Evolutionary conservation across 2,797 vertebrate genomes (phyloP), one percentile per base, ranked within the genome.

Genomic region (Molossus alvarezi): DNA sequence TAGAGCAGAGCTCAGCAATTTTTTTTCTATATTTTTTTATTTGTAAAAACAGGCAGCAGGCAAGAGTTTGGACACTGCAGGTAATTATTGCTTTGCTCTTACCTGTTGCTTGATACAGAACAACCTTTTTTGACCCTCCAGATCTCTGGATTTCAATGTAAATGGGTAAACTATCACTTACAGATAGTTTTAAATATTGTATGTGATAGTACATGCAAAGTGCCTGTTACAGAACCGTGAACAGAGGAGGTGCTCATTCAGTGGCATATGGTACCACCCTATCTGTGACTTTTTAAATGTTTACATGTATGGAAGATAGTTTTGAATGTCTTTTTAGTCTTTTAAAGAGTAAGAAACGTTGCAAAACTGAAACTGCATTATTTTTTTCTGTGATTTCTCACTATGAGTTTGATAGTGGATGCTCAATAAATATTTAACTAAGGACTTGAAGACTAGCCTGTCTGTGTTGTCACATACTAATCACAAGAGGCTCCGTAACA

Each of bases 371-470:
- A 86, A 81, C 23, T n/a, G 6, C 21, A 29, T 84, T 82, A 57
- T 33, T 82, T 88, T 95, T 95, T 88, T 6, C 55, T 90, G 76
- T 93, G 57, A 60, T 82, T 96, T 90, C n/a, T 51, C 29, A 94
- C 14, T 5, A 25, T 86, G 79, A 76, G 6, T 90, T 69, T n/a
- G 37, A 33, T 60, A 84, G 41, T 45, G 8, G 11, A 83, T 76
- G 33, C 4, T 83, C 41, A 79, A 84, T 97, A 96, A 95, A 96
- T 96, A 94, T 97, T 97, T 97, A 97, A 93, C 45, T 69, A 94
- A 94, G 71, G 48, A 76, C 27, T 94, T 83, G 82, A 88, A 96
- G 41, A 83, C 25, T n/a, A 5, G 29, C 37, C 9, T 82, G 6
- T 69, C 81, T 84, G 1, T 55, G 76, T 91, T 85, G 53, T 94